Conservation (phyloP, 2,888 invertebrate species). For the Pristionchus mayeri region DNA sequence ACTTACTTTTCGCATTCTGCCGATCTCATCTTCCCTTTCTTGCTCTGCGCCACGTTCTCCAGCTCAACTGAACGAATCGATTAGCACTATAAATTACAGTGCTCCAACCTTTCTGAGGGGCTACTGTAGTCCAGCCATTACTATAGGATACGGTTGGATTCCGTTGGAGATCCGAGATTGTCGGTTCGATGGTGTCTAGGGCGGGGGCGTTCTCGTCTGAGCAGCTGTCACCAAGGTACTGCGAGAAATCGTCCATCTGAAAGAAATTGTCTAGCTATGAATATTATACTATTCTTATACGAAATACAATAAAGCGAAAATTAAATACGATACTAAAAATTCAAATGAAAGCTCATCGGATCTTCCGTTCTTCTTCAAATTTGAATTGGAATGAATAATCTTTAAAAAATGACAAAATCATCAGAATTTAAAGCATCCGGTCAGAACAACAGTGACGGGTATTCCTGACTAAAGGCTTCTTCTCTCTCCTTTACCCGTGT, state of each 20-base stretch:
- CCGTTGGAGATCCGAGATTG: background rate
- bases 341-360: too few relatives aligned
- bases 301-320: too few relatives aligned
- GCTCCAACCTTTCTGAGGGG: background rate
- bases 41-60: background rate
- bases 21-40: background rate
- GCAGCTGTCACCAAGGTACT: constrained; percentile 2
- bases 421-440: background rate
- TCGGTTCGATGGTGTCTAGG: background rate
- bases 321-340: background rate
- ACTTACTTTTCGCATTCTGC: background rate
- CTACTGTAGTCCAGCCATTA: background rate
- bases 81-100: background rate
- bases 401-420: too few relatives aligned
- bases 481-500: background rate
- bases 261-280: too few relatives aligned
- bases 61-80: background rate
- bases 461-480: background rate
- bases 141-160: too few relatives aligned
- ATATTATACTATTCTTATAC: too few relatives aligned
- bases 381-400: too few relatives aligned
- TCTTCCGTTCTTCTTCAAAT: too few relatives aligned
- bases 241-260: constrained; percentile 6
- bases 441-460: background rate
- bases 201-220: background rate